A percentile compares a stretch with the other conserved stretches of the same genome.
Conservation (phyloP, 2,888 invertebrate genomes). For the Hoplodrina ambigua region DNA sequence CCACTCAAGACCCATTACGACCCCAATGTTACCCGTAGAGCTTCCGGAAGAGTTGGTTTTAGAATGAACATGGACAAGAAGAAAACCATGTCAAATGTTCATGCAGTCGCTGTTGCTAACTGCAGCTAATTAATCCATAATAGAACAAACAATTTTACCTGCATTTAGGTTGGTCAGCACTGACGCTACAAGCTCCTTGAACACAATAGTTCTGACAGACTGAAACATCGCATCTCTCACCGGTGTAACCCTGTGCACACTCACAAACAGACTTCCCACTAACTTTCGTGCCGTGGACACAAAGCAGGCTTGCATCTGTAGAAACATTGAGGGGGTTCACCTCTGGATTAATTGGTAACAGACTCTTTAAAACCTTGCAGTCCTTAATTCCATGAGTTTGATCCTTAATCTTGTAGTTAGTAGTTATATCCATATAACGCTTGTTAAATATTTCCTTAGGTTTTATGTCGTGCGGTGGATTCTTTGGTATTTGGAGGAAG, state of each 20-base stretch:
- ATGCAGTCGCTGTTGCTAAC: no score
- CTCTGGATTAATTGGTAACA: not conserved
- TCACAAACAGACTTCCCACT: not conserved
- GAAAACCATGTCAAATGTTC: no score
- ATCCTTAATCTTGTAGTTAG: slow-evolving; percentile 1
- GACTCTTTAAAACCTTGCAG: not conserved
- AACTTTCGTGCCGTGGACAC: slow-evolving; percentile 2
- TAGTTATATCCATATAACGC: not conserved
- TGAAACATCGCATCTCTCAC: not conserved
- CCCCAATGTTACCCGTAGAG: no score
- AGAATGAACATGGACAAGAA: no score
- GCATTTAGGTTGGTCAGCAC: slow-evolving; percentile 5
- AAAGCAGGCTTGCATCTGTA: not conserved
- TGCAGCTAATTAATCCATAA: not conserved
- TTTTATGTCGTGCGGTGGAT: not conserved
- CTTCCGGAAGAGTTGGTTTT: no score
- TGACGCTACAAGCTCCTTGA: not conserved
- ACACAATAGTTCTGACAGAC: slow-evolving; percentile 7
- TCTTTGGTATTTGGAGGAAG: slow-evolving; percentile 8
- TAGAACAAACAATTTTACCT: not conserved
- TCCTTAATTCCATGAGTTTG: not conserved
- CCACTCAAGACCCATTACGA: no score
- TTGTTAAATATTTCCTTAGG: not conserved
- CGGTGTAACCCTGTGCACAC: slow-evolving; percentile 3
- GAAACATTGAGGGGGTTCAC: not conserved